A percentile compares a stretch with the other conserved stretches of the same genome.
Conservation (phyloP, 2,888 invertebrate species). For the Andrena bucephala region DNA sequence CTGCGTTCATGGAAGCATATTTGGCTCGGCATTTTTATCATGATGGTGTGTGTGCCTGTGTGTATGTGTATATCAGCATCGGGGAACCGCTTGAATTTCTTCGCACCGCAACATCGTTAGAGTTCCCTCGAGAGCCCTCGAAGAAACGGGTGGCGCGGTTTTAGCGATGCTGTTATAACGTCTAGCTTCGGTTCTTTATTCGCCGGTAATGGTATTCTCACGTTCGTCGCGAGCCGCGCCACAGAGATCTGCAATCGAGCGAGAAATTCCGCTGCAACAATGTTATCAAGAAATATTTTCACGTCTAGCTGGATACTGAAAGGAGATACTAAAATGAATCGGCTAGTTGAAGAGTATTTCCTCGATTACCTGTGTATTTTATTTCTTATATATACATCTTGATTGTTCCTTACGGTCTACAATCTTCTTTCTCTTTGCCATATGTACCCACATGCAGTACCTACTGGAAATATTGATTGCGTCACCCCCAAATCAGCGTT, state of each 20-base stretch:
- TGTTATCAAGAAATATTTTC: slow-evolving; percentile 58
- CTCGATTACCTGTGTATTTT: not conserved
- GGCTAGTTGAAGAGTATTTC: not conserved
- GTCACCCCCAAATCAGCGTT: no score
- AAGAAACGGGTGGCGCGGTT: slow-evolving; percentile 46
- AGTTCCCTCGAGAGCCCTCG: slow-evolving; percentile 58
- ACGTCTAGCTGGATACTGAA: slow-evolving; percentile 13
- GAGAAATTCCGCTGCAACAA: slow-evolving; percentile 53
- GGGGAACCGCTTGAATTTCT: slow-evolving; percentile 73
- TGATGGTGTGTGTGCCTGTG: slow-evolving; percentile 28
- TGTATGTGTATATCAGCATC: slow-evolving; percentile 42
- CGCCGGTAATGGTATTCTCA: slow-evolving; percentile 57
- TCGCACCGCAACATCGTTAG: slow-evolving; percentile 72
- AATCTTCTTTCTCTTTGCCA: no score
- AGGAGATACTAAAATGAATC: not conserved
- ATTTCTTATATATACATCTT: no score
- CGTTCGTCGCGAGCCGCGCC: slow-evolving; percentile 36
- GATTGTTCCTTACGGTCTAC: no score
- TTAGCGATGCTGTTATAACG: slow-evolving; percentile 55
- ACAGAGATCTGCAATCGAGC: slow-evolving; percentile 46
- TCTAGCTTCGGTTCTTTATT: slow-evolving; percentile 55
- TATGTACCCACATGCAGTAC: no score
- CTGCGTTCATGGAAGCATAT: slow-evolving; percentile 81
- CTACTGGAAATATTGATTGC: no score
- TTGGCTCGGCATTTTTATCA: slow-evolving; percentile 77